Percentiles rank a stretch among this genome's conserved stretches.
Conservation (phyloP, 2,888 invertebrate species). For the Hololepta plana region DNA sequence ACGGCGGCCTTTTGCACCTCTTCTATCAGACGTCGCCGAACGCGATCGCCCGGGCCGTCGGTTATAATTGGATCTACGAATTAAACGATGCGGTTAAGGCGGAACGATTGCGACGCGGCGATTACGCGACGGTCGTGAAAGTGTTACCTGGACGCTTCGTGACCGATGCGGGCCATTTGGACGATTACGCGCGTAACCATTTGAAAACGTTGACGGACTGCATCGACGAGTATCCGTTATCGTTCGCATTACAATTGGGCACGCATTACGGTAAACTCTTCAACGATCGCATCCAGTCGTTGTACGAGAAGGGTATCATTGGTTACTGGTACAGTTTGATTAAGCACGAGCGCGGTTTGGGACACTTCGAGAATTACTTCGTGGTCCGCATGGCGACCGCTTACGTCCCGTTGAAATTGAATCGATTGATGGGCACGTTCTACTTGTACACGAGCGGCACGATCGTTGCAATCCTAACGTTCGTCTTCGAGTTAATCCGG, state of each 20-base stretch:
- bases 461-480: too few relatives aligned
- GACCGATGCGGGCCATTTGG: conserved; percentile 8
- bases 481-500: too few relatives aligned
- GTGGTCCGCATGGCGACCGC: not conserved
- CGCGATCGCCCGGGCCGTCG: not conserved
- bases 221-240: conserved; percentile 2
- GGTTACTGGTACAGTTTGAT: conserved; percentile 10
- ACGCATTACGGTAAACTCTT: conserved; percentile 7
- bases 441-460: too few relatives aligned
- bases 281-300: conserved; percentile 8
- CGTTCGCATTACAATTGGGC: not conserved
- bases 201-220: conserved; percentile 9
- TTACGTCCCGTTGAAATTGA: not conserved
- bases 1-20: too few relatives aligned
- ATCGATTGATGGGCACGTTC: not conserved
- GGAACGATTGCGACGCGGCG: conserved; percentile 4
- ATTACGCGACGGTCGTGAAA: conserved; percentile 8
- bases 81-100: not conserved
- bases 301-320: conserved; percentile 11
- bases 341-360: not conserved
- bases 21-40: not conserved
- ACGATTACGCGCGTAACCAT: conserved; percentile 7
- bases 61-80: not conserved
- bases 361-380: conserved; percentile 3
- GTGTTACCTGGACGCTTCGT: conserved; percentile 5